phyloP scores from a whole-genome alignment of 2,888 invertebrate species.

The Liposcelis brunnea region DNA sequence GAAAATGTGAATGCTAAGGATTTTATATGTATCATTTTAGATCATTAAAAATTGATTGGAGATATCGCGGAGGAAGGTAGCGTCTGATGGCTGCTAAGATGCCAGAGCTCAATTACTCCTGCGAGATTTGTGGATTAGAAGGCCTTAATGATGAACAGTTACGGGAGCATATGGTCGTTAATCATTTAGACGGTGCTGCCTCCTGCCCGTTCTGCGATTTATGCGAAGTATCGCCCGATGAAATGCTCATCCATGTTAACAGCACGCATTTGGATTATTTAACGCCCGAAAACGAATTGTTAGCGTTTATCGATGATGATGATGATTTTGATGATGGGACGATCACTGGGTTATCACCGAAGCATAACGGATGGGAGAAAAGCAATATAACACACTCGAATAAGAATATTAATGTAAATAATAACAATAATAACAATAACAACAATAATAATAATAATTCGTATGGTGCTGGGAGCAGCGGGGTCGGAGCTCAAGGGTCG shows the following conservation, averaged over 20 bases:
- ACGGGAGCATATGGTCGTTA: conserved; percentile 57
- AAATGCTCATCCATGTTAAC: conserved; percentile 63
- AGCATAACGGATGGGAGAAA: conserved; percentile 1
- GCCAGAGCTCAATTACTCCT: conserved; percentile 43
- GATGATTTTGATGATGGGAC: conserved; percentile 33
- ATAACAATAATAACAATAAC: conserved; percentile 17
- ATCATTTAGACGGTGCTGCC: conserved; percentile 59
- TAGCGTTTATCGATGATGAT: conserved; percentile 59
- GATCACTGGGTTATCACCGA: conserved; percentile 18
- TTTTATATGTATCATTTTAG: too few relatives aligned
- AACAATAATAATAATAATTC: conserved; percentile 28
- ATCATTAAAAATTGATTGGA: too few relatives aligned
- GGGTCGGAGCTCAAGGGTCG: conserved; percentile 45
- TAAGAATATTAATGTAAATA: conserved; percentile 18
- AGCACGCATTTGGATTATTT: conserved; percentile 68
- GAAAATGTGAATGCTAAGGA: too few relatives aligned
- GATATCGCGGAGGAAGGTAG: neutral
- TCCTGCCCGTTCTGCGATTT: conserved; percentile 72
- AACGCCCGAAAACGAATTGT: conserved; percentile 58
- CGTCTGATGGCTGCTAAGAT: conserved; percentile 32
- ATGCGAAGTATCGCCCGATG: conserved; percentile 50
- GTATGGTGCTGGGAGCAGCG: conserved; percentile 21
- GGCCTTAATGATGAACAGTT: conserved; percentile 63
- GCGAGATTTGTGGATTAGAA: conserved; percentile 74
- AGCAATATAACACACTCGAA: neutral